Evolutionary conservation across 2,888 invertebrate genomes (phyloP), one percentile per base, ranked within the genome.

Genomic region (Rhaphigaster nebulosa): DNA sequence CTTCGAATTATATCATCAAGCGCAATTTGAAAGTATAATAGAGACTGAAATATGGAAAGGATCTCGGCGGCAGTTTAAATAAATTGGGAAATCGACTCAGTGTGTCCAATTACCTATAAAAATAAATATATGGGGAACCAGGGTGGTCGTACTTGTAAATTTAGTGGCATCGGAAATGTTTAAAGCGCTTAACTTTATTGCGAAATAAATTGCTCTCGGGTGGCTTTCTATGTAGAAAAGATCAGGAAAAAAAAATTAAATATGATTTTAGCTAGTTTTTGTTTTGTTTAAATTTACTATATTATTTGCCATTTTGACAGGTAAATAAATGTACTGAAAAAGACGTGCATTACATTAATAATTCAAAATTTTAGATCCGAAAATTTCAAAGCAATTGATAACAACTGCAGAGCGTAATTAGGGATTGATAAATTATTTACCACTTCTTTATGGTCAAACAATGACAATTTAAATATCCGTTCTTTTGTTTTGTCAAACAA

Each of bases 21-120:
- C 38, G 41, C 38, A 3, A 88, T 88, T 88, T 88, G 88, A 88
- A 88, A 88, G 88, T 88, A 88, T 88, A 65, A 88, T 88, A 88
- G 60, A n/a, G 34, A 20, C n/a, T 88, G 88, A 56, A 88, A 88
- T 88, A 88, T 88, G 88, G 88, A 88, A 45, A 88, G 60, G 65
- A 20, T 88, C 34, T 65, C 60, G 3, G 23, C 23, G 34, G 34
- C 88, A 50, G 87, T 87, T 87, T 70, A 70, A 70, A 70, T 70
- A 70, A 70, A 70, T 70, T 70, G 70, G 70, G 70, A 70, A 70
- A 70, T 70, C 70, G 70, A 70, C 70, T 70, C 70, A 34, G 38
- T 70, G 70, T 34, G 70, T 70, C 70, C 70, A 70, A 34, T 70
- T 70, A 70, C 70, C 70, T 70, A 70, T 70, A 70, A 70, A 70